Conservation (phyloP, 2,113 vertebrate species). For the Nansenia antarctica region DNA sequence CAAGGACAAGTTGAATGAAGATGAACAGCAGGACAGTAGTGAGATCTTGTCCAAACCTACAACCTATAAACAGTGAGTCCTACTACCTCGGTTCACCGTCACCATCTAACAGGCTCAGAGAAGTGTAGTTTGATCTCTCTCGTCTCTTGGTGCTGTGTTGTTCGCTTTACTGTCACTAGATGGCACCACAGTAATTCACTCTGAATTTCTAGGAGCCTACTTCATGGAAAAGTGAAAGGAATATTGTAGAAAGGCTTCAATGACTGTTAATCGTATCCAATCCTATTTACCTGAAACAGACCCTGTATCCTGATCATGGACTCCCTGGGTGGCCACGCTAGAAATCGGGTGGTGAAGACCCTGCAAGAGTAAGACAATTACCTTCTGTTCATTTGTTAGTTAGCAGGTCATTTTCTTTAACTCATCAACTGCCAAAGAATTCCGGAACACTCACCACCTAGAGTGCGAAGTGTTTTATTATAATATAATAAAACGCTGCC, state of each 20-base stretch:
- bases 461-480: too few species aligned
- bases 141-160: neutral
- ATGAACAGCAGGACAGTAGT: too few species aligned
- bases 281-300: constrained; percentile 58
- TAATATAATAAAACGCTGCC: too few species aligned
- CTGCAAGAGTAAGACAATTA: too few species aligned
- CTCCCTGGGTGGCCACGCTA: constrained; percentile 81
- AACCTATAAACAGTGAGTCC: constrained; percentile 84
- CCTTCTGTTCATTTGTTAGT: too few species aligned
- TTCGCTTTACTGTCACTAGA: neutral
- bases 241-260: neutral
- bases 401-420: too few species aligned
- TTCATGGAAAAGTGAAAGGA: neutral
- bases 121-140: neutral
- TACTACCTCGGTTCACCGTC: too few species aligned
- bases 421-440: too few species aligned
- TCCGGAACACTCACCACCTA: too few species aligned
- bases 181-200: neutral
- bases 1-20: neutral
- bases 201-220: too few species aligned
- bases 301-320: constrained; percentile 91
- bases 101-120: neutral
- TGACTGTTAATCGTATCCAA: neutral
- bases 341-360: too few species aligned
- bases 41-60: too few species aligned